phyloP scores from a whole-genome alignment of 1,140 invertebrate species.

The Brachionus paranguensis region DNA sequence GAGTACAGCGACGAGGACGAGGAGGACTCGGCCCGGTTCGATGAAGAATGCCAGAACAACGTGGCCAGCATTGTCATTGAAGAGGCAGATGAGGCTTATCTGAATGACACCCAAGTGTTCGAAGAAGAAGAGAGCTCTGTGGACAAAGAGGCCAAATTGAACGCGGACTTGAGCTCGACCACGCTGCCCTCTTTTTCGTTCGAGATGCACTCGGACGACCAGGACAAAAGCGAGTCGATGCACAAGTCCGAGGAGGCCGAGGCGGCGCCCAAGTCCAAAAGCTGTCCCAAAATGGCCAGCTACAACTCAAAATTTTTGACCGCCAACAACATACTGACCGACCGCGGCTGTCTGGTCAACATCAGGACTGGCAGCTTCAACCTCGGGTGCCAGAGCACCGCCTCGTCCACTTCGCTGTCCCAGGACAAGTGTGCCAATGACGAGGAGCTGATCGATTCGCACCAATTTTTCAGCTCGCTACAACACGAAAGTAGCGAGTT shows the following conservation, averaged over 20 bases:
- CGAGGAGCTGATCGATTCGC: constrained; percentile 9
- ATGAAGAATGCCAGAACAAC: background rate
- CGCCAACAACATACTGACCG: constrained; percentile 17
- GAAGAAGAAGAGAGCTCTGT: background rate
- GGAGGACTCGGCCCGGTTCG: background rate
- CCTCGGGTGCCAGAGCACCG: background rate
- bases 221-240: background rate
- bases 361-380: constrained; percentile 13
- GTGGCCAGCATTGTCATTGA: background rate
- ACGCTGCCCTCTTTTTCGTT: background rate
- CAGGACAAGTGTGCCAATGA: background rate
- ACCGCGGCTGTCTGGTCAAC: background rate
- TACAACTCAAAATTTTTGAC: constrained; percentile 18
- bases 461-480: constrained; percentile 3
- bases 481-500: background rate
- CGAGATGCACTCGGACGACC: background rate
- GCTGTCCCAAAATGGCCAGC: background rate
- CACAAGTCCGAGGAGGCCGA: background rate
- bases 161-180: background rate
- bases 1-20: background rate
- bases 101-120: constrained; percentile 2
- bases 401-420: background rate
- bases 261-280: background rate
- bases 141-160: background rate
- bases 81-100: background rate